These are phyloP conservation scores for Cichlasoma orientale DNA, from an alignment of 2,797 vertebrate genomes.

Conservation along the genomic window DNA sequence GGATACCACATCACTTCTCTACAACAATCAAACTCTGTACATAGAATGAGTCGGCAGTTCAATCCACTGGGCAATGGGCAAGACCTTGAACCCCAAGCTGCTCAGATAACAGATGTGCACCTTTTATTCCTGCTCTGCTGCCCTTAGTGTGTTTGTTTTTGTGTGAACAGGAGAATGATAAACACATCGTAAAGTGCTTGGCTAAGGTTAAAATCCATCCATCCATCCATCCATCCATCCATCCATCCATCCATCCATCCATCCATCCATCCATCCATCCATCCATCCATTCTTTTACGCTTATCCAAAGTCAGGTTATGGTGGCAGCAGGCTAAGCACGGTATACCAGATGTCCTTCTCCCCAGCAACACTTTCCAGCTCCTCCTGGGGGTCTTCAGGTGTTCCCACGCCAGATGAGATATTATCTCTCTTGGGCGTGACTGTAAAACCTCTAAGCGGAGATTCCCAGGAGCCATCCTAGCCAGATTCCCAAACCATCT, in stretches of 20 bases:
- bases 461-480: background rate
- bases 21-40: background rate
- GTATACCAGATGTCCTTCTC: background rate
- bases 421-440: background rate
- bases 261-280: background rate
- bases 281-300: background rate
- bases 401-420: background rate
- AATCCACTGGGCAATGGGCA: background rate
- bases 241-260: too few species aligned
- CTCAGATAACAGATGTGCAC: too few species aligned
- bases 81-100: background rate
- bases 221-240: background rate
- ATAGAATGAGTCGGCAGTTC: background rate
- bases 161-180: background rate
- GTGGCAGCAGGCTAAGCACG: background rate
- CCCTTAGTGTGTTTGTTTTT: background rate
- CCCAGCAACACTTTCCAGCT: background rate
- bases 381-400: fast-evolving
- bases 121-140: background rate
- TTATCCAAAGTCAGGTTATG: background rate
- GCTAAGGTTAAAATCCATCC: background rate
- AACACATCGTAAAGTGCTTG: background rate
- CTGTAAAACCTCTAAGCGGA: background rate
- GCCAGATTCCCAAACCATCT: background rate
- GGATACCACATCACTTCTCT: background rate